These are phyloP conservation scores for Yoshiicerus persimilis DNA, from an alignment of 1,140 invertebrate species.

Conservation along the genomic window DNA sequence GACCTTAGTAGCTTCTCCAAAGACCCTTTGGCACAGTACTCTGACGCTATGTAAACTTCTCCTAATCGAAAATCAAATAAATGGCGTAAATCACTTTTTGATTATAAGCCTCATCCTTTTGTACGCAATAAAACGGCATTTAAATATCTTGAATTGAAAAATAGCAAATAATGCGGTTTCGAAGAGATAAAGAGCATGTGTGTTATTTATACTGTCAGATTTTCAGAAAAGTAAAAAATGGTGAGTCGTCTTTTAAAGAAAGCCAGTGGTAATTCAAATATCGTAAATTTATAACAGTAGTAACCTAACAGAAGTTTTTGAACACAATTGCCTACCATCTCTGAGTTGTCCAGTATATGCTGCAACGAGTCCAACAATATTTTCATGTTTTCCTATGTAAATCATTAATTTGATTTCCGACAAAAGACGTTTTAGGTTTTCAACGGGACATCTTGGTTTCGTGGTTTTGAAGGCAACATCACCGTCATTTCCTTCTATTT, in stretches of 20 bases:
- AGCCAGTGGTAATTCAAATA: no score
- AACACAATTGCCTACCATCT: slow-evolving; percentile 2
- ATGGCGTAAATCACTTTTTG: no score
- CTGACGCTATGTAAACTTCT: background rate
- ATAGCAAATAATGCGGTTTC: no score
- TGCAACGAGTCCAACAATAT: slow-evolving; percentile 8
- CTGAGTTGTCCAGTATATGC: slow-evolving; percentile 14
- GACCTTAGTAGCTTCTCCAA: background rate
- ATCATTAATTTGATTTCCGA: slow-evolving; percentile 34
- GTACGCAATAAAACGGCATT: no score
- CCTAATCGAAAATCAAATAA: no score
- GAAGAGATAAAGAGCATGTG: no score
- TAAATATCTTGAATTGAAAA: no score
- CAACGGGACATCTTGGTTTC: background rate
- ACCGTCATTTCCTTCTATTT: background rate
- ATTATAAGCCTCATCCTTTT: no score
- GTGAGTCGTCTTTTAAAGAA: background rate
- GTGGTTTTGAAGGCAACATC: slow-evolving; percentile 24
- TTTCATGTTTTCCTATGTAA: slow-evolving; percentile 19
- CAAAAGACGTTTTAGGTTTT: slow-evolving; percentile 18
- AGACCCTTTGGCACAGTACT: background rate
- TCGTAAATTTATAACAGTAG: no score
- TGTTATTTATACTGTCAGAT: no score
- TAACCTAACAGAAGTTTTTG: background rate
- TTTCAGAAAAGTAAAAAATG: no score